A percentile compares a stretch with the other conserved stretches of the same genome.
Evolutionary conservation across 2,113 vertebrate species (phyloP).

Genomic region (Catharus fuscescens): DNA sequence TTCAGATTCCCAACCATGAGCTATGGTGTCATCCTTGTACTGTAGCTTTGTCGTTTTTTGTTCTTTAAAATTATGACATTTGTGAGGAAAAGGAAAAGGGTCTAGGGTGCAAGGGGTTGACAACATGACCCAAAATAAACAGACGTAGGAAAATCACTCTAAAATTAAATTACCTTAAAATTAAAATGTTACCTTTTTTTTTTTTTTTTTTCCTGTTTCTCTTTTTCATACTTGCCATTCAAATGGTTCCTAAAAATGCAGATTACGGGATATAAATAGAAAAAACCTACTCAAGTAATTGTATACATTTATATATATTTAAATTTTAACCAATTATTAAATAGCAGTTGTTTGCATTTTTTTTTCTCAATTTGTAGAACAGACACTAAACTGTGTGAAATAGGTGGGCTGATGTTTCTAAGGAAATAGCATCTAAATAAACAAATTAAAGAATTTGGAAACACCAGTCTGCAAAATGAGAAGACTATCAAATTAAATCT

Average conservation of each 20-base stretch:
- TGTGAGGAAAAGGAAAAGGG: fast-evolving
- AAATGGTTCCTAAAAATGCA: background rate
- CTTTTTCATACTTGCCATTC: background rate
- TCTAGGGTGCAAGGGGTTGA: fast-evolving
- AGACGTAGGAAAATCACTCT: background rate
- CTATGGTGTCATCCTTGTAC: fast-evolving
- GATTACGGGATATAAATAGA: background rate
- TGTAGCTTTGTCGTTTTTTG: background rate
- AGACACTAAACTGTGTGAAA: background rate
- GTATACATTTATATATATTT: background rate
- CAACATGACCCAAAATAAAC: background rate
- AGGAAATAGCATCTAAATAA: background rate
- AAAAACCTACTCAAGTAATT: background rate
- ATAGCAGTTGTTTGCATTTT: background rate
- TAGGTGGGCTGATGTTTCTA: background rate
- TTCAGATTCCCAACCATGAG: background rate
- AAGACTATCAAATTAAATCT: background rate
- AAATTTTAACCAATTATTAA: background rate
- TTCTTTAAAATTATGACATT: background rate
- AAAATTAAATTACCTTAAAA: background rate
- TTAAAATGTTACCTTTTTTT: background rate
- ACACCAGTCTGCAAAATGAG: background rate
- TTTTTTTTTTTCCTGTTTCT: background rate
- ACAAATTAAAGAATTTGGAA: background rate
- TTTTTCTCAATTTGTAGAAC: background rate